Evolutionary conservation across 37 sponge, comb jelly and placozoan species (phyloP).

Genomic region (Chondrilla cf. caribensis): DNA sequence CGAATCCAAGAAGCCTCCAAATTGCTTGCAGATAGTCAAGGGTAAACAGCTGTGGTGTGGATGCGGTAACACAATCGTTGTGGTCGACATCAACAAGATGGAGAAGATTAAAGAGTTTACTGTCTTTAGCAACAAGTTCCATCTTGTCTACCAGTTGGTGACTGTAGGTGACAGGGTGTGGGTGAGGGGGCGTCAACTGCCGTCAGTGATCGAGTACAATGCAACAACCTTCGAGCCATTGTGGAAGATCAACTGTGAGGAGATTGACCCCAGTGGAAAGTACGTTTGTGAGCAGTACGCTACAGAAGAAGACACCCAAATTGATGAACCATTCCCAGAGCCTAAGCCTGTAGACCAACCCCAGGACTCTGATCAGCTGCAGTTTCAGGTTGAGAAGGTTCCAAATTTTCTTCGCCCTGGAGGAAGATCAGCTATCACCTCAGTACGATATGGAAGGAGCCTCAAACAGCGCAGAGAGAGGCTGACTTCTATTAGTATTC

Average conservation of each 20-base stretch:
- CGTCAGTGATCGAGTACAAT: conserved; percentile 83
- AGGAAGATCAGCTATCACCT: neutral
- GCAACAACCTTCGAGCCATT: conserved; percentile 42
- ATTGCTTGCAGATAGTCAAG: conserved; percentile 72
- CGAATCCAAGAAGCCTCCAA: conserved; percentile 46
- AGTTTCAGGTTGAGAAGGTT: neutral
- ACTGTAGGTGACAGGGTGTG: conserved; percentile 66
- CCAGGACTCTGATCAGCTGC: neutral
- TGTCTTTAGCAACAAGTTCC: conserved; percentile 59
- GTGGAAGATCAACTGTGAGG: conserved; percentile 62
- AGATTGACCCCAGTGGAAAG: conserved; percentile 67
- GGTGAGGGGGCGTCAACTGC: conserved; percentile 77
- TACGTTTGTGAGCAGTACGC: conserved; percentile 19
- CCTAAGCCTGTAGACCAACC: neutral
- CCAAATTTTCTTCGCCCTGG: neutral
- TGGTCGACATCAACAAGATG: conserved; percentile 58
- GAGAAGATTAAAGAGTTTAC: conserved; percentile 44
- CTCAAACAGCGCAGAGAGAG: neutral
- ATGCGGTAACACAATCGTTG: conserved; percentile 69
- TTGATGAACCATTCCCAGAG: conserved; percentile 9
- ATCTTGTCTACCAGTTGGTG: conserved; percentile 74
- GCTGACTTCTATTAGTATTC: neutral
- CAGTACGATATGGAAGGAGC: neutral
- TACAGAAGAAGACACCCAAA: neutral
- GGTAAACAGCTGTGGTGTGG: conserved; percentile 76